Conservation (phyloP, 2,888 invertebrate species). For the Zygaena filipendulae region DNA sequence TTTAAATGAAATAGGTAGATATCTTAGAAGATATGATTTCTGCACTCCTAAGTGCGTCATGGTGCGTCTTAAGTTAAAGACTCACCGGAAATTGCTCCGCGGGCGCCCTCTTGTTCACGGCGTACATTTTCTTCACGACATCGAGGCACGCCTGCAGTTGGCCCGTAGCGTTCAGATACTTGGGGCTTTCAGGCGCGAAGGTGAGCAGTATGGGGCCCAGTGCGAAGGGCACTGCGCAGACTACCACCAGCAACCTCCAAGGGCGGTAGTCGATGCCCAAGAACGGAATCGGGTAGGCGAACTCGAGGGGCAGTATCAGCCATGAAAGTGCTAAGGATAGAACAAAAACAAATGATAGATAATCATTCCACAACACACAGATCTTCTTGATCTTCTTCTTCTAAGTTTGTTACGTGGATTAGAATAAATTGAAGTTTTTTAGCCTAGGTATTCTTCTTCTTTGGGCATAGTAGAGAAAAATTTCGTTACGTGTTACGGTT, state of each 20-base stretch:
- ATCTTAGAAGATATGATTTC: no score
- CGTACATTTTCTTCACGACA: conserved; percentile 45
- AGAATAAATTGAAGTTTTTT: no score
- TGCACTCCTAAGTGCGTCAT: no score
- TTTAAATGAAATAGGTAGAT: no score
- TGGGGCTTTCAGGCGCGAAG: conserved; percentile 81
- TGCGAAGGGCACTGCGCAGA: conserved; percentile 73
- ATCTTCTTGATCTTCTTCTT: no score
- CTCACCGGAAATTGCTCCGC: conserved; percentile 42
- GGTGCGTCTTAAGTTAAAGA: no score
- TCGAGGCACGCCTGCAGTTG: conserved; percentile 67
- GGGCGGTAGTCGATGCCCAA: conserved; percentile 71
- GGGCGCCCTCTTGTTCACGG: conserved; percentile 32
- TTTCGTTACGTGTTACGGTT: no score
- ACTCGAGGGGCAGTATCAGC: conserved; percentile 71
- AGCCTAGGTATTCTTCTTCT: no score
- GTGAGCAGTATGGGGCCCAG: conserved; percentile 67
- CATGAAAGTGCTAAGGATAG: conserved; percentile 76
- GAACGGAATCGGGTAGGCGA: conserved; percentile 47
- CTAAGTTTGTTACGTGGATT: no score
- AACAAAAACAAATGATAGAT: conserved; percentile 51
- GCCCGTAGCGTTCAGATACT: conserved; percentile 75
- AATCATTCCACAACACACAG: no score
- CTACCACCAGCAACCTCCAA: conserved; percentile 79
- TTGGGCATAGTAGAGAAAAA: no score